phyloP scores from a whole-genome alignment of 2,113 vertebrate species.

The chimpanzee (Pan troglodytes) region NHGRI_mPanTro3-v2.1_pri NC_072404.2:155113001-155113500 shows the following conservation, averaged over 20 bases:
- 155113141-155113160: not conserved
- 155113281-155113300: not conserved
- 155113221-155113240: not conserved
- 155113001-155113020: not conserved
- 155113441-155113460: not conserved
- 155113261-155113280: not conserved
- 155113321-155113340: not conserved
- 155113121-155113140: not conserved
- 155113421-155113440: not conserved
- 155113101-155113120: not conserved
- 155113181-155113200: not conserved
- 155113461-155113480: slow-evolving; percentile 6
- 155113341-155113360: not conserved
- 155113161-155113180: not conserved
- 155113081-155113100: not conserved
- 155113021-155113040: accelerated
- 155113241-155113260: not conserved
- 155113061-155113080: not conserved
- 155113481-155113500: slow-evolving; percentile 45
- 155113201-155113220: not conserved
- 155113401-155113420: accelerated
- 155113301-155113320: not conserved
- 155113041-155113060: not conserved
- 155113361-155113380: not conserved
- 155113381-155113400: not conserved